Conservation (phyloP, 2,113 vertebrate genomes). For the Carassius auratus region DNA sequence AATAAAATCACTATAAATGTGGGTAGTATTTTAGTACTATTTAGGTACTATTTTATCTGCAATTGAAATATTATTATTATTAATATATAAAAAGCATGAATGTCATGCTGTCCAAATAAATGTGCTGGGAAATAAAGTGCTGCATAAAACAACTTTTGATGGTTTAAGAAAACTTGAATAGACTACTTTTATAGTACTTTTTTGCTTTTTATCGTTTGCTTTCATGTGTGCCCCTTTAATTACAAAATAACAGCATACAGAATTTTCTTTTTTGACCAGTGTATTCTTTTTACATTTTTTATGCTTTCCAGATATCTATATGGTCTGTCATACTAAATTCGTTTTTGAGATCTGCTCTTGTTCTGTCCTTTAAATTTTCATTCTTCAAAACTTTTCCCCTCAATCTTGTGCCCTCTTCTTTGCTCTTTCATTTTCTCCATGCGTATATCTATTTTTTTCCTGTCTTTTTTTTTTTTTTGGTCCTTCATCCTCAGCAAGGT, state of each 20-base stretch:
- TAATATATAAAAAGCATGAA: too few species aligned
- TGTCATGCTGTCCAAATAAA: too few species aligned
- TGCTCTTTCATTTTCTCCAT: not conserved
- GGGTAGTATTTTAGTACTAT: too few species aligned
- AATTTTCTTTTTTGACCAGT: not conserved
- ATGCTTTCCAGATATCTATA: not conserved
- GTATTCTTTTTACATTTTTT: not conserved
- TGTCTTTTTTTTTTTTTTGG: slow-evolving; percentile 19
- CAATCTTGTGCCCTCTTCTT: slow-evolving; percentile 1
- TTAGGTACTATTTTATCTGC: too few species aligned
- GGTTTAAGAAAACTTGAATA: too few species aligned
- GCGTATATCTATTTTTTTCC: not conserved
- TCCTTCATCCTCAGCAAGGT: slow-evolving; percentile 8
- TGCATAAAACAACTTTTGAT: too few species aligned
- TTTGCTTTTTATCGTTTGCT: too few species aligned
- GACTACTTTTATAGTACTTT: too few species aligned
- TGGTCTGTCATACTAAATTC: not conserved
- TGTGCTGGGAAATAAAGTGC: too few species aligned
- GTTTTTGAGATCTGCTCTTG: not conserved
- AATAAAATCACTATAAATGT: too few species aligned
- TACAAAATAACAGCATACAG: not conserved
- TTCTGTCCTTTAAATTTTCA: not conserved
- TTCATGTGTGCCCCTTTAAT: too few species aligned
- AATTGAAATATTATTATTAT: too few species aligned
- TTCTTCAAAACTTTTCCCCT: not conserved